Base-by-base conservation (phyloP, 1,140 invertebrate genomes). In the Trachymyrmex septentrionalis region DNA sequence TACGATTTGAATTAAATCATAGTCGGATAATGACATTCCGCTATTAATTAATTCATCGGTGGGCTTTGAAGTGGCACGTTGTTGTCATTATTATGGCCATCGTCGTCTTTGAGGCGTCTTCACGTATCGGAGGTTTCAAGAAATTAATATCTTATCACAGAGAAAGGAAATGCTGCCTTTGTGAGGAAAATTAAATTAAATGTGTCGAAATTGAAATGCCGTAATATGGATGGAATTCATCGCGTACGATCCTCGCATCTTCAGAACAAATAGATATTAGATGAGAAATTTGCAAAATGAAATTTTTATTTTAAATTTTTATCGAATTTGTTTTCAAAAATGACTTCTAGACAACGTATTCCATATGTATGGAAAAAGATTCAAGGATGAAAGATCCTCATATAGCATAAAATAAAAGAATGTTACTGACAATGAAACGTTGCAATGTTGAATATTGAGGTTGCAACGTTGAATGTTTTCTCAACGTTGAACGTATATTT, bases 21-120 rank as follows among this genome's bases (percentile, higher is more conserved):
- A 69, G 55, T 76, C 19, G 57, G 57, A 44, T 76, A 86, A 89
- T 89, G 66, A 86, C 63, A 81, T 82, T 66, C 44, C 21, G 34
- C 44, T n/a, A 16, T 82, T 86, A 88, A 89, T 89, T 89, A 89
- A 88, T 89, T 86, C 38, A 63, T 57, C 55, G 57, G 3, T 61
- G 27, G 55, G 57, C 27, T 48, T 73, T 55, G 24, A 38, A 34
- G n/a, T 72, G 55, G 55, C 53, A 84, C 55, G 69, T 63, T 16
- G 34, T 21, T 55, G 55, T 61, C 80, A 48, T 73, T 55, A 27
- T 71, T 24, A 27, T 44, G 10, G n/a, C 19, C 19, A 53, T 61
- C 24, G 1, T 72, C 16, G 55, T 73, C 34, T 81, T 71, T 21
- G 9, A 59, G 21, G 21, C 7, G 7, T 81, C 21, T 71, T 6